Percentiles rank a stretch among this genome's conserved stretches.
These are phyloP conservation scores for Argyra leucocephala DNA, from an alignment of 2,888 invertebrate species.

Conservation along the genomic window DNA sequence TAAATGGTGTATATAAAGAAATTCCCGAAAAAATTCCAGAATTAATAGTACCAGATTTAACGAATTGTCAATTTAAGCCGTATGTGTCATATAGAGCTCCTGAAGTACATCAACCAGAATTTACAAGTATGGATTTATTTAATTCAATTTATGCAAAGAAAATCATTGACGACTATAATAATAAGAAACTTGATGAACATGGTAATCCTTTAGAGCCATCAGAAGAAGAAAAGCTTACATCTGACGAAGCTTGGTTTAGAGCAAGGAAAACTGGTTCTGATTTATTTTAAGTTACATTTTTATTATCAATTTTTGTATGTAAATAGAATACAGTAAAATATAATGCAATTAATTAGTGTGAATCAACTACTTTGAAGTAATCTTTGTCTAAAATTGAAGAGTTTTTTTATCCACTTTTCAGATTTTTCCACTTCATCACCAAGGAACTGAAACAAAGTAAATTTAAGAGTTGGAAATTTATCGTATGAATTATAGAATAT, in stretches of 20 bases:
- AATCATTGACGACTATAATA: constrained; percentile 64
- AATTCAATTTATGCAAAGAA: constrained; percentile 70
- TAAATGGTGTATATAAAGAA: constrained; percentile 49
- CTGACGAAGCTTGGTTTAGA: constrained; percentile 59
- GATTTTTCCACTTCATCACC: constrained; percentile 56
- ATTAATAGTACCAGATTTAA: constrained; percentile 82
- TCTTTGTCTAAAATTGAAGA: constrained; percentile 56
- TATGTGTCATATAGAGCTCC: constrained; percentile 83
- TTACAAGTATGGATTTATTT: constrained; percentile 75
- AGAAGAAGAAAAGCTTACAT: constrained; percentile 57
- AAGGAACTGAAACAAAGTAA: constrained; percentile 49
- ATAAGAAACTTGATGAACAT: constrained; percentile 57
- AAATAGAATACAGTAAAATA: constrained; percentile 15
- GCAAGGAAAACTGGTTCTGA: constrained; percentile 75
- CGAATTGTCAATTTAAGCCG: constrained; percentile 74
- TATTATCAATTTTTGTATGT: constrained; percentile 9
- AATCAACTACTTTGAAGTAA: constrained; percentile 37
- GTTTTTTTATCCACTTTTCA: constrained; percentile 67
- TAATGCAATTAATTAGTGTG: background rate
- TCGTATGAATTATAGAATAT: too few relatives aligned
- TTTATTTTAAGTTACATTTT: constrained; percentile 50
- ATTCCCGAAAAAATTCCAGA: constrained; percentile 88
- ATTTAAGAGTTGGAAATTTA: background rate
- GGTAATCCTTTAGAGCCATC: constrained; percentile 65
- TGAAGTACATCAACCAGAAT: constrained; percentile 67